These are phyloP conservation scores for Phyllopteryx taeniolatus DNA, from an alignment of 2,113 vertebrate genomes.

Conservation along the genomic window DNA sequence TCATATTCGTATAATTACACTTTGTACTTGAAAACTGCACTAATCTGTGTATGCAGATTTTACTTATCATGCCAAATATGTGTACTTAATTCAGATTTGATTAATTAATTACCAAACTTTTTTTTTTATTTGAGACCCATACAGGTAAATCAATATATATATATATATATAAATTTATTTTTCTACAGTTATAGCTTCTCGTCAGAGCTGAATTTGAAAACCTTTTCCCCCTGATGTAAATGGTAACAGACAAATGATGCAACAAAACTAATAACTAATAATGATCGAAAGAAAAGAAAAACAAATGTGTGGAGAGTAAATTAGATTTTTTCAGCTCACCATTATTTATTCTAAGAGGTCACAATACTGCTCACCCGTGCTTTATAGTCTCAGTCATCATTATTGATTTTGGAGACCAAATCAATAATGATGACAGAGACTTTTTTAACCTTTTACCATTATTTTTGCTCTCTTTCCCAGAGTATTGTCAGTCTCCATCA, in stretches of 20 bases:
- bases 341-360: conserved; percentile 59
- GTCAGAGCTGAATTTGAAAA: not conserved
- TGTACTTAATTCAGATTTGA: not conserved
- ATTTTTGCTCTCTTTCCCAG: conserved; percentile 62
- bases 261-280: conserved; percentile 29
- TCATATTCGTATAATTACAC: not conserved
- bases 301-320: conserved; percentile 33
- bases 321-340: conserved; percentile 50
- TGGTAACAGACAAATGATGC: conserved; percentile 12
- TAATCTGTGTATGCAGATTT: not conserved
- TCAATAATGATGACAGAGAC: not conserved
- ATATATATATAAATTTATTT: not conserved
- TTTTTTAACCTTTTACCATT: conserved; percentile 68
- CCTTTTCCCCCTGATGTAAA: not conserved
- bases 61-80: not conserved
- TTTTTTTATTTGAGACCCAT: not conserved
- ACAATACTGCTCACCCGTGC: conserved; percentile 47
- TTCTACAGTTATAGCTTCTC: not conserved
- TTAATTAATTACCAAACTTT: not conserved
- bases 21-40: not conserved
- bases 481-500: conserved; percentile 61
- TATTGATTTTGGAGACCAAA: conserved; percentile 68
- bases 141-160: not conserved
- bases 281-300: conserved; percentile 18
- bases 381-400: conserved; percentile 62